These are phyloP conservation scores for Shinisaurus crocodilurus DNA, from an alignment of 2,113 vertebrate species.

Conservation along the genomic window DNA sequence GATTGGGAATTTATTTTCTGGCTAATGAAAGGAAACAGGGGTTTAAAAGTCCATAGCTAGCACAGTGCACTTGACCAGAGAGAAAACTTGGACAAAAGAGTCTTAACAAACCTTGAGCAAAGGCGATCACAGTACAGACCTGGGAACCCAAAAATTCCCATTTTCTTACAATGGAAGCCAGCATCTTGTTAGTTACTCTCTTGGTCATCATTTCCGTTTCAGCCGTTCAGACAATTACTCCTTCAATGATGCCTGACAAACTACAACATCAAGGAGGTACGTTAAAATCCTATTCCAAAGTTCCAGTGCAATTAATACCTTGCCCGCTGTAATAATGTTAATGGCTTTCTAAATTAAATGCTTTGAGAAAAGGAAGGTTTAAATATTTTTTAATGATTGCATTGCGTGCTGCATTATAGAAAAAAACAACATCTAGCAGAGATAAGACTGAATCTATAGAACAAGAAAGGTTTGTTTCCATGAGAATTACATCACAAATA, in stretches of 20 bases:
- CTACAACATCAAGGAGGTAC: constrained; percentile 28
- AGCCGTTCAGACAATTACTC: constrained; percentile 14
- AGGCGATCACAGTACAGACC: constrained; percentile 9
- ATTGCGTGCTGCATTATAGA: not conserved
- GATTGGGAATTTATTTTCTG: constrained; percentile 31
- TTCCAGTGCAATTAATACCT: not conserved
- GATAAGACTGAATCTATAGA: not conserved
- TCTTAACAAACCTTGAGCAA: constrained; percentile 33
- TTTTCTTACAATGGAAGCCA: constrained; percentile 18
- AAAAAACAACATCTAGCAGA: not conserved
- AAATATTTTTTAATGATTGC: not conserved
- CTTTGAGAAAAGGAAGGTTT: not conserved
- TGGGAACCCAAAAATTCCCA: not conserved
- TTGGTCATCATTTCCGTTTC: not conserved
- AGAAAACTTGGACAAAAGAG: constrained; percentile 16
- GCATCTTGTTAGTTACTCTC: not conserved
- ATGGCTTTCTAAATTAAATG: not conserved
- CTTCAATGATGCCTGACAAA: constrained; percentile 5
- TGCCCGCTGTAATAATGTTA: not conserved
- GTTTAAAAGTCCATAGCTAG: constrained; percentile 49
- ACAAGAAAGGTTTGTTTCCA: not conserved
- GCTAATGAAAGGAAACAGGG: constrained; percentile 24
- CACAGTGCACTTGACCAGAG: constrained; percentile 7
- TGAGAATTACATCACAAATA: not conserved
- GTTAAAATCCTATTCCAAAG: not conserved